Evolutionary conservation across 2,888 invertebrate genomes (phyloP).

Genomic region (Meghimatium bilineatum): DNA sequence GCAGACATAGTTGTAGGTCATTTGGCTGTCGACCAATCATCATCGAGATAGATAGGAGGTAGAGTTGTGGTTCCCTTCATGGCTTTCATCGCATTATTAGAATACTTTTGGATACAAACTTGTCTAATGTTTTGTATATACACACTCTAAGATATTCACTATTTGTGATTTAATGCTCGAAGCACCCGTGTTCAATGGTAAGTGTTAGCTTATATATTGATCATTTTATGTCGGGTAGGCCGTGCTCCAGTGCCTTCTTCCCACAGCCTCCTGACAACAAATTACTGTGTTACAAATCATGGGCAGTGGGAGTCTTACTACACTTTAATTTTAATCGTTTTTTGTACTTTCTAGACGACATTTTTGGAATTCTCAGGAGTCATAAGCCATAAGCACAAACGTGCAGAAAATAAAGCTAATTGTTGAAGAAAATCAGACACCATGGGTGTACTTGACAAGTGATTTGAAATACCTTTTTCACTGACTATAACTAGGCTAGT

Average conservation of each 20-base stretch:
- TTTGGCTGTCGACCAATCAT: constrained; percentile 63
- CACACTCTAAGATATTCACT: not conserved
- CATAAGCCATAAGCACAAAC: too few relatives aligned
- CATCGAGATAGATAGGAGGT: constrained; percentile 63
- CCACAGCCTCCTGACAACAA: not conserved
- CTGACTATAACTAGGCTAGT: too few relatives aligned
- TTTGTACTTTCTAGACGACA: too few relatives aligned
- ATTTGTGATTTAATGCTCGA: constrained; percentile 1
- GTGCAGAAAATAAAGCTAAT: too few relatives aligned
- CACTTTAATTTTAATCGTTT: too few relatives aligned
- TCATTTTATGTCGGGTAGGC: not conserved
- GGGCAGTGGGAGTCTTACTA: too few relatives aligned
- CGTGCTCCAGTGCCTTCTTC: not conserved
- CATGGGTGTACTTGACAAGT: too few relatives aligned
- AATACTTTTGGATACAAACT: constrained; percentile 32
- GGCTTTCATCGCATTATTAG: constrained; percentile 40
- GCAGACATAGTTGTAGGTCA: constrained; percentile 47
- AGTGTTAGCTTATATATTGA: not conserved
- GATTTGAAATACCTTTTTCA: too few relatives aligned
- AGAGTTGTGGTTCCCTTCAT: constrained; percentile 70
- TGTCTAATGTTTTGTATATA: constrained; percentile 19
- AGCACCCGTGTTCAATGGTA: constrained; percentile 23
- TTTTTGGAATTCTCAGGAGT: too few relatives aligned
- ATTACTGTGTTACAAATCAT: not conserved
- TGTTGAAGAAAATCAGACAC: too few relatives aligned